These are phyloP conservation scores for Lichenostomus cassidix DNA, from an alignment of 2,113 vertebrate genomes.

Conservation along the genomic window DNA sequence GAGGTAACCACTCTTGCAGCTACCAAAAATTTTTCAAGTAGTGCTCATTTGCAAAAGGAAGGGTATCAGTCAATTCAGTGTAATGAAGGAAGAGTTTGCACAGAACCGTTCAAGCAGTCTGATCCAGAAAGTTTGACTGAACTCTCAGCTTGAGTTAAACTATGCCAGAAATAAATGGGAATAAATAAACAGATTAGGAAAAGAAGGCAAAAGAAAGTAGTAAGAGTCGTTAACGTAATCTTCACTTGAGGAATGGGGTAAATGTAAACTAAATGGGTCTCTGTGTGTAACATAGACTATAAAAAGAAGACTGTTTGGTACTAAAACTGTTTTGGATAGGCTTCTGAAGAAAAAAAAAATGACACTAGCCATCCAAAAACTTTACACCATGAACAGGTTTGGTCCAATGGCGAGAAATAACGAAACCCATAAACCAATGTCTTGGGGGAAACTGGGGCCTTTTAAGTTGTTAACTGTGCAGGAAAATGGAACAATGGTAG, in stretches of 20 bases:
- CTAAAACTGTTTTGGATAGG: constrained; percentile 2
- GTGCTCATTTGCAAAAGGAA: neutral
- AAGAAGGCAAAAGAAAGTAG: constrained; percentile 51
- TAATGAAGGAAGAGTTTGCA: neutral
- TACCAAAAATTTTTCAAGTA: neutral
- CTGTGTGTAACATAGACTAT: neutral
- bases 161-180: constrained; percentile 51
- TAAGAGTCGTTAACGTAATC: neutral
- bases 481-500: neutral
- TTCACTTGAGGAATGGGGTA: constrained; percentile 25
- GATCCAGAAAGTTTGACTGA: constrained; percentile 28
- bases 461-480: neutral
- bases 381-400: neutral
- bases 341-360: neutral
- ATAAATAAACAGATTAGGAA: constrained; percentile 61
- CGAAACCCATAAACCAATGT: neutral
- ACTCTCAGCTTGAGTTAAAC: constrained; percentile 35
- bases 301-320: constrained; percentile 44
- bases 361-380: neutral
- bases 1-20: neutral
- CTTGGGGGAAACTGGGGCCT: neutral
- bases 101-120: neutral
- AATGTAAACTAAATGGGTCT: constrained; percentile 50
- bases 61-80: neutral
- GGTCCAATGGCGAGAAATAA: neutral